A percentile compares a stretch with the other conserved stretches of the same genome.
These are phyloP conservation scores for Drosophila repleta DNA, from an alignment of 1,140 invertebrate genomes.

Conservation along the genomic window DNA sequence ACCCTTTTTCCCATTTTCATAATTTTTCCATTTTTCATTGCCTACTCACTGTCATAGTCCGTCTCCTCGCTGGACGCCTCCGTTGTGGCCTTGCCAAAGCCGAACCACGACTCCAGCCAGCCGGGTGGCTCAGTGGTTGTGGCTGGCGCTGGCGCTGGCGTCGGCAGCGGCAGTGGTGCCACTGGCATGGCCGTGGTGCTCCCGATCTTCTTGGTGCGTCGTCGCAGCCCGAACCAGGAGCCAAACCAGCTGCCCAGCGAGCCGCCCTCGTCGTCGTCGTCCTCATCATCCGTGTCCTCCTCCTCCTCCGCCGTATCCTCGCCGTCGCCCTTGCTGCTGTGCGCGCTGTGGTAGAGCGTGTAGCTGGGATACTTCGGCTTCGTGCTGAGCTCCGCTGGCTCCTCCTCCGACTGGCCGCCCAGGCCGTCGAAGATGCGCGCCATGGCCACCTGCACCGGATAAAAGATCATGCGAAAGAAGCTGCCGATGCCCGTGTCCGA, in stretches of 20 bases:
- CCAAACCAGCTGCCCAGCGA: conserved; percentile 69
- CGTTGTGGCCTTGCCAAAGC: conserved; percentile 52
- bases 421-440: conserved; percentile 65
- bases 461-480: conserved; percentile 80
- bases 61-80: conserved; percentile 54
- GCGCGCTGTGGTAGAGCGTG: conserved; percentile 73
- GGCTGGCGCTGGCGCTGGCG: conserved; percentile 36
- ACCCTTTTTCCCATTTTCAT: too few species aligned
- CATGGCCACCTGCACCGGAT: conserved; percentile 76
- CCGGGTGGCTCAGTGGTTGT: conserved; percentile 44
- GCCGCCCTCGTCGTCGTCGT: conserved; percentile 30
- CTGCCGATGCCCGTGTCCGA: conserved; percentile 44
- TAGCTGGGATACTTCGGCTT: conserved; percentile 66
- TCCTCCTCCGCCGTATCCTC: conserved; percentile 5
- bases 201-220: conserved; percentile 69
- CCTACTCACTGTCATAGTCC: conserved; percentile 75
- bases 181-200: conserved; percentile 52
- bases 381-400: background rate
- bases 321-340: conserved; percentile 54
- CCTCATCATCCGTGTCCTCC: conserved; percentile 16
- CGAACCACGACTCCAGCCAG: conserved; percentile 77
- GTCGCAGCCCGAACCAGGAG: conserved; percentile 70
- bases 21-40: too few species aligned
- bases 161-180: conserved; percentile 18
- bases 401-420: conserved; percentile 27